Evolutionary conservation across 2,888 invertebrate species (phyloP).

Genomic region (Drosophila melanocephala): DNA sequence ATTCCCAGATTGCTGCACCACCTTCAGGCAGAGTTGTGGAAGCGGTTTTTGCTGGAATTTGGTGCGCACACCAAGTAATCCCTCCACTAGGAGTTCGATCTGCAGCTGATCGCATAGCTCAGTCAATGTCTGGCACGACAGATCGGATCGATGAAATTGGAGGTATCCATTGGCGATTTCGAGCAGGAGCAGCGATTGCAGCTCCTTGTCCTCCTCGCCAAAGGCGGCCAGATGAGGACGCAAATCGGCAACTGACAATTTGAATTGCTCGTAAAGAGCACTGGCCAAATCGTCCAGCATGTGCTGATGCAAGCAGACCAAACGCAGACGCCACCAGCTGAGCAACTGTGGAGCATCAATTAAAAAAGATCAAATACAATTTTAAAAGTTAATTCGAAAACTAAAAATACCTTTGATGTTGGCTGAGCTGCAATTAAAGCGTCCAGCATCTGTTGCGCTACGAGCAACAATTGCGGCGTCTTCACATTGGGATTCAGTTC

Average conservation of each 20-base stretch:
- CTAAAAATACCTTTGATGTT: constrained; percentile 67
- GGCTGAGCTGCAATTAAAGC: constrained; percentile 76
- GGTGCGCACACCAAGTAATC: constrained; percentile 94
- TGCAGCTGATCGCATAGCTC: constrained; percentile 88
- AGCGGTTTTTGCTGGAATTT: constrained; percentile 93
- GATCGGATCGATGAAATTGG: constrained; percentile 90
- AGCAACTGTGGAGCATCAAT: constrained; percentile 53
- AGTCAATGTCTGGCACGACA: constrained; percentile 89
- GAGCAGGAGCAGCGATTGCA: constrained; percentile 86
- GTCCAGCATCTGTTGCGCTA: constrained; percentile 85
- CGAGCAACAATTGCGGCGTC: constrained; percentile 86
- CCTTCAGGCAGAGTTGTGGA: constrained; percentile 92
- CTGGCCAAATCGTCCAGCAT: constrained; percentile 91
- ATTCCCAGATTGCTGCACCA: constrained; percentile 85
- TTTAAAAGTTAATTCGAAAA: not conserved
- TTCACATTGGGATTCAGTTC: constrained; percentile 89
- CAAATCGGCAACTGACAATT: constrained; percentile 60
- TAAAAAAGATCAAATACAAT: not conserved
- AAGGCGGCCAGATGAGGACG: constrained; percentile 76
- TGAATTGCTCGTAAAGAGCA: constrained; percentile 87
- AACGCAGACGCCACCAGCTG: constrained; percentile 90
- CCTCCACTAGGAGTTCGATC: constrained; percentile 90
- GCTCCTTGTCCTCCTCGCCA: constrained; percentile 70
- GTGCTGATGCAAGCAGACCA: constrained; percentile 91
- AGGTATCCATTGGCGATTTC: constrained; percentile 90